Evolutionary conservation across 35 echinoderm and acorn worm genomes (phyloP).

Genomic region (Stichopus chloronotus): DNA sequence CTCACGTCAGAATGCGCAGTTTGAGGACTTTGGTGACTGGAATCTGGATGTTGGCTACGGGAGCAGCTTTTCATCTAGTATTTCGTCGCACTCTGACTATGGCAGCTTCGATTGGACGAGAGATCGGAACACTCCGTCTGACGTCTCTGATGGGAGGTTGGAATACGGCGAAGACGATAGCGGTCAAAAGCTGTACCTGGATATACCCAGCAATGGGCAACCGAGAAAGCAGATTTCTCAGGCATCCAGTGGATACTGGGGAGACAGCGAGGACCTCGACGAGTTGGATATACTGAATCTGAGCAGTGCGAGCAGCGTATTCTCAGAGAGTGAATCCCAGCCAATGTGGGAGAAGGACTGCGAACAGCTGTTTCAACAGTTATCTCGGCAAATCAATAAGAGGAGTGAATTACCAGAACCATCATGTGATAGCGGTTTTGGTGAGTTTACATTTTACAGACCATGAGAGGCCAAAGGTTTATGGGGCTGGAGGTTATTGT

Average conservation of each 20-base stretch:
- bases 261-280: background rate
- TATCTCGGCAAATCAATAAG: no score
- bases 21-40: background rate
- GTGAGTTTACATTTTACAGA: no score
- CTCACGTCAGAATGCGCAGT: background rate
- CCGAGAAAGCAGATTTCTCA: conserved; percentile 11
- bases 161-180: background rate
- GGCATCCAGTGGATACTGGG: background rate
- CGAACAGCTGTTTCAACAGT: background rate
- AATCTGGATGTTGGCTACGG: background rate
- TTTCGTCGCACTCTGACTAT: background rate
- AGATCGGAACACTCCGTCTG: conserved; percentile 10
- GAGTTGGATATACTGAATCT: background rate
- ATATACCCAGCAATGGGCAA: background rate
- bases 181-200: background rate
- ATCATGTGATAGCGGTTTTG: no score
- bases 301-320: background rate
- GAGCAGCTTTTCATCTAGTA: background rate
- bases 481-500: no score
- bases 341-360: background rate
- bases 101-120: background rate
- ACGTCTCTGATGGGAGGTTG: background rate
- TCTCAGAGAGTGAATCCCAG: background rate
- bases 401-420: no score
- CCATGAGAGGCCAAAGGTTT: no score